Evolutionary conservation across 2,888 invertebrate species (phyloP).

Genomic region (Caenorhabditis zanzibari): DNA sequence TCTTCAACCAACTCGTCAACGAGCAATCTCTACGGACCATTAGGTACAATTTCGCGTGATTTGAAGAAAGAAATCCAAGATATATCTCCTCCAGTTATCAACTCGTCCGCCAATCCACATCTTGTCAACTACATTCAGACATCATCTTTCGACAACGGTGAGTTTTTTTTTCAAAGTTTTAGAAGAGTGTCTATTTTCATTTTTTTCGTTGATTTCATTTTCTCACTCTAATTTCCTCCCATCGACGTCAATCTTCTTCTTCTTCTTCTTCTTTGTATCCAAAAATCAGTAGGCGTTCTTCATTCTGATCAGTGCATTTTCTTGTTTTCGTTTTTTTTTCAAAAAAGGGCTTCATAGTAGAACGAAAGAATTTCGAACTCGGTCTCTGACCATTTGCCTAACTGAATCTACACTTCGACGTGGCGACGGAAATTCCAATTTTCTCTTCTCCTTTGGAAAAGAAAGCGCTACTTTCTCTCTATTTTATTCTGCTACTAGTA

Average conservation of each 20-base stretch:
- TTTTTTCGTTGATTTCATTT: neutral
- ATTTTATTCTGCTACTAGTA: conserved; percentile 44
- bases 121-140: conserved; percentile 59
- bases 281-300: conserved; percentile 7
- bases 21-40: conserved; percentile 58
- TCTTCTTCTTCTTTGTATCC: neutral
- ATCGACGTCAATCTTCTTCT: neutral
- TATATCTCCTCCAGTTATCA: conserved; percentile 52
- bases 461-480: conserved; percentile 38
- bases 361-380: conserved; percentile 32
- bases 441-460: conserved; percentile 40
- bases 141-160: conserved; percentile 62
- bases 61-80: conserved; percentile 47
- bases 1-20: conserved; percentile 63
- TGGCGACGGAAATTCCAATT: conserved; percentile 58
- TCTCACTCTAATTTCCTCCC: neutral
- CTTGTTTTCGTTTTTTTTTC: neutral
- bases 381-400: conserved; percentile 60
- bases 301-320: conserved; percentile 5
- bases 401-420: conserved; percentile 32
- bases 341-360: conserved; percentile 21
- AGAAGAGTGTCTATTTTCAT: conserved; percentile 2
- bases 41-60: conserved; percentile 50
- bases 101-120: conserved; percentile 53
- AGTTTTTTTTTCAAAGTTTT: conserved; percentile 28